These are phyloP conservation scores for Palythoa grandiflora DNA, from an alignment of 92 coral and sea anemone species.

Conservation along the genomic window DNA sequence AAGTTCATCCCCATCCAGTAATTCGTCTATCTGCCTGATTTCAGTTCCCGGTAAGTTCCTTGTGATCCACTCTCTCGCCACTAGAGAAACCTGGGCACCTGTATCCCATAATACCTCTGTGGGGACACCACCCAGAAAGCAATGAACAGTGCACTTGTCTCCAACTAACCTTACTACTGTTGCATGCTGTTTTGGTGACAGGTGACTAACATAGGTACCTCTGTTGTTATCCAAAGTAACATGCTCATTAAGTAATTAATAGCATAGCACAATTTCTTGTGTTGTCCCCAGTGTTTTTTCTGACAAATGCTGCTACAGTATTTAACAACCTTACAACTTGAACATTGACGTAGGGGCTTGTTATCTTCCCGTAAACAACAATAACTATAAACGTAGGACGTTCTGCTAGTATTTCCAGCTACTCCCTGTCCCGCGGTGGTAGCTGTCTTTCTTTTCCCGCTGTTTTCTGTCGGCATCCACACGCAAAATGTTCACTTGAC, in stretches of 20 bases:
- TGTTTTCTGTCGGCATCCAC: constrained; percentile 22
- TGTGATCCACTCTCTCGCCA: constrained; percentile 15
- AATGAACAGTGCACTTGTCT: constrained; percentile 10
- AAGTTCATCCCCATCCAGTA: constrained; percentile 50
- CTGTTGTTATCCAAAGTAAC: constrained; percentile 9
- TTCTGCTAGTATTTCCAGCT: constrained; percentile 42
- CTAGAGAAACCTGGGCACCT: constrained; percentile 20
- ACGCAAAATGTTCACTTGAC: background rate
- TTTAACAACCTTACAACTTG: constrained; percentile 37
- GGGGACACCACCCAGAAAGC: constrained; percentile 23
- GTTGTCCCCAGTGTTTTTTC: constrained; percentile 37
- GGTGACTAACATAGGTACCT: constrained; percentile 29
- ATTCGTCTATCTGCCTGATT: constrained; percentile 23
- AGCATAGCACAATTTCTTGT: constrained; percentile 58
- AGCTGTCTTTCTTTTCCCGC: constrained; percentile 71
- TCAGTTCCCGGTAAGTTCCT: constrained; percentile 43
- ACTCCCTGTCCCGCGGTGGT: constrained; percentile 80
- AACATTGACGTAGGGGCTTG: constrained; percentile 35
- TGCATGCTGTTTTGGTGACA: constrained; percentile 29
- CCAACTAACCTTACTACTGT: constrained; percentile 13
- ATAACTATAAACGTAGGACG: constrained; percentile 65
- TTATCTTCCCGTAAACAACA: constrained; percentile 40
- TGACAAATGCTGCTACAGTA: background rate
- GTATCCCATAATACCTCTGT: constrained; percentile 36
- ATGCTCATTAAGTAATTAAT: constrained; percentile 46